phyloP scores from a whole-genome alignment of 2,113 vertebrate genomes.

The Eublepharis macularius region DNA sequence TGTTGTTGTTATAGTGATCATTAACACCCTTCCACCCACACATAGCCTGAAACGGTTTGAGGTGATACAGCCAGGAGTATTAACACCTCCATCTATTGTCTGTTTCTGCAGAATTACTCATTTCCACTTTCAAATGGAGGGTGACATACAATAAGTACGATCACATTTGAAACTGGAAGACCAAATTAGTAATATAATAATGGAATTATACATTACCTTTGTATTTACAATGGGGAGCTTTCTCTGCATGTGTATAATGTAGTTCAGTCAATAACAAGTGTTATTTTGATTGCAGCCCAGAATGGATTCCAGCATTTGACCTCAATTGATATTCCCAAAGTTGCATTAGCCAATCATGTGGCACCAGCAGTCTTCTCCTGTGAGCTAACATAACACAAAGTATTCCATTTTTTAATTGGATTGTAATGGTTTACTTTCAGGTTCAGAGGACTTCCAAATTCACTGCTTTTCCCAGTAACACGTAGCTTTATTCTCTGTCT shows the following conservation, averaged over 20 bases:
- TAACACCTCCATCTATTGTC: neutral
- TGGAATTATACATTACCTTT: neutral
- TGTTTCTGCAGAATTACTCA: neutral
- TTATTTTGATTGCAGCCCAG: slow-evolving; percentile 30
- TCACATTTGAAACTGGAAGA: neutral
- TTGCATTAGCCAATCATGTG: slow-evolving; percentile 16
- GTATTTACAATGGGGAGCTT: neutral
- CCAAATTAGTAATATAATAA: neutral
- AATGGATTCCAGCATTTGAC: slow-evolving; percentile 22
- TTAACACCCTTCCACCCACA: too few relatives aligned
- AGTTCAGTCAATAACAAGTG: slow-evolving; percentile 26
- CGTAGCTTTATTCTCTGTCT: neutral
- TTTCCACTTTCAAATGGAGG: neutral
- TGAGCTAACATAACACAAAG: slow-evolving; percentile 41
- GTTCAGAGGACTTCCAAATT: slow-evolving; percentile 1
- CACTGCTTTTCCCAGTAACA: neutral
- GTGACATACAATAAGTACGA: fast-evolving
- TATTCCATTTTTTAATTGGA: slow-evolving; percentile 19
- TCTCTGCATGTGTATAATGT: slow-evolving; percentile 9
- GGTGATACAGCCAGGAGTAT: too few relatives aligned
- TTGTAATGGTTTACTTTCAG: slow-evolving; percentile 10
- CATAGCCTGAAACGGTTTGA: neutral
- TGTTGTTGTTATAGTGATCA: too few relatives aligned
- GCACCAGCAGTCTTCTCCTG: slow-evolving; percentile 17
- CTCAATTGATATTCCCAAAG: slow-evolving; percentile 9